These are phyloP conservation scores for Polydrusus pterygomalis DNA, from an alignment of 2,888 invertebrate species.

Conservation along the genomic window DNA sequence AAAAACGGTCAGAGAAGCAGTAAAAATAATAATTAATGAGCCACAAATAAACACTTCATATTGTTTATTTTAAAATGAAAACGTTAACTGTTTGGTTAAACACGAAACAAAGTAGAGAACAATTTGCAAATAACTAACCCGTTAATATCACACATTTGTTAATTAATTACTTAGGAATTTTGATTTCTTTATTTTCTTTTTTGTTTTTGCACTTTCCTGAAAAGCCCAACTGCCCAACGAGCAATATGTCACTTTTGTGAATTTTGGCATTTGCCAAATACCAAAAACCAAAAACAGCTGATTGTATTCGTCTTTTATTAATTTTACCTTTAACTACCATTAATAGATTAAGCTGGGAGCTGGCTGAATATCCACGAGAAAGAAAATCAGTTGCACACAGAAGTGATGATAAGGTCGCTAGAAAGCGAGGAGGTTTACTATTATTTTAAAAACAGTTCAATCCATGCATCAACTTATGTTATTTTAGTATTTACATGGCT, in stretches of 20 bases:
- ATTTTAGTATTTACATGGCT: too few relatives aligned
- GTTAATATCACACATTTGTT: neutral
- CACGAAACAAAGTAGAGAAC: neutral
- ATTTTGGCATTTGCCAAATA: slow-evolving; percentile 23
- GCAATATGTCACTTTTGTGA: neutral
- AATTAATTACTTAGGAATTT: slow-evolving; percentile 11
- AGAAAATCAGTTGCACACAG: too few relatives aligned
- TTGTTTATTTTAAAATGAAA: neutral
- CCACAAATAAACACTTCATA: neutral
- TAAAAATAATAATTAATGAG: slow-evolving; percentile 6
- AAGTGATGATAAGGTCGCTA: too few relatives aligned
- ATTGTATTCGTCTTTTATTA: neutral
- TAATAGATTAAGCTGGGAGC: too few relatives aligned
- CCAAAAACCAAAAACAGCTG: slow-evolving; percentile 40
- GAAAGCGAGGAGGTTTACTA: too few relatives aligned
- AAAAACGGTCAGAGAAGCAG: slow-evolving; percentile 1
- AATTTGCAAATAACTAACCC: neutral
- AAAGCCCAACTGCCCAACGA: neutral
- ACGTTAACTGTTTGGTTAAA: neutral
- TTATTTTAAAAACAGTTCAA: too few relatives aligned
- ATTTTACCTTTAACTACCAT: neutral
- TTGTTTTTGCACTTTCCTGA: neutral
- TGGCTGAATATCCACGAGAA: too few relatives aligned
- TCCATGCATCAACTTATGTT: too few relatives aligned
- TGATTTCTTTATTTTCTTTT: neutral